A percentile compares a stretch with the other conserved stretches of the same genome.
Conservation (phyloP, 30 jellyfish, hydroid and myxozoan genomes). For the Aurelia sp. region DNA sequence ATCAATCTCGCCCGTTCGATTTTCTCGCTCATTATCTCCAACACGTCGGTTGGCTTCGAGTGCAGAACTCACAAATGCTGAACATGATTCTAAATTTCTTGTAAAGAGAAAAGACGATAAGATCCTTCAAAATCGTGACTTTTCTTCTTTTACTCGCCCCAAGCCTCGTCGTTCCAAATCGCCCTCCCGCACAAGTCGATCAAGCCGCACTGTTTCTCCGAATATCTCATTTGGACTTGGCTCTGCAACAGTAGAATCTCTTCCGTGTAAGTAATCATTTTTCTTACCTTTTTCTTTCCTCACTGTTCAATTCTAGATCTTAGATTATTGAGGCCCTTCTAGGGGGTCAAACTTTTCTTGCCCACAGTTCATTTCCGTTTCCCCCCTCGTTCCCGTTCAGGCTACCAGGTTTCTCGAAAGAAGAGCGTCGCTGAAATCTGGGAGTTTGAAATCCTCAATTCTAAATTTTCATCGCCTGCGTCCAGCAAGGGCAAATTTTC, state of each 20-base stretch:
- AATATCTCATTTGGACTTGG: constrained; percentile 75
- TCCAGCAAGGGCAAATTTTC: no score
- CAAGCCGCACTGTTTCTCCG: constrained; percentile 78
- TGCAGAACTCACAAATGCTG: constrained; percentile 24
- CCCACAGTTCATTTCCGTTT: no score
- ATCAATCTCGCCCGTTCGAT: constrained; percentile 67
- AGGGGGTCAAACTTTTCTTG: no score
- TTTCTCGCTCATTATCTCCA: constrained; percentile 70
- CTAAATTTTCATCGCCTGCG: no score
- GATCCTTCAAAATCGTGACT: constrained; percentile 85
- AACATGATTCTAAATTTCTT: constrained; percentile 59
- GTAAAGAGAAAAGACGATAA: constrained; percentile 82
- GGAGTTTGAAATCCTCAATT: no score
- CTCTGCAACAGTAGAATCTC: constrained; percentile 81
- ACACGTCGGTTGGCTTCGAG: constrained; percentile 34
- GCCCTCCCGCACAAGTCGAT: constrained; percentile 86
- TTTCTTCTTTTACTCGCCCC: constrained; percentile 96
- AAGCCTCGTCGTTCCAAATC: constrained; percentile 98
- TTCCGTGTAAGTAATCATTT: constrained; percentile 78
- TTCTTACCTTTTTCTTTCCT: background rate
- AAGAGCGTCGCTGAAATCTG: no score
- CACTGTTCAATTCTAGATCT: no score
- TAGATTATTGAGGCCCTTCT: no score
- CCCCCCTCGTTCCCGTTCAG: no score
- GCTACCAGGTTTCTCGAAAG: no score